Evolutionary conservation across 2,888 invertebrate species (phyloP).

Genomic region (Drosophila borealis): DNA sequence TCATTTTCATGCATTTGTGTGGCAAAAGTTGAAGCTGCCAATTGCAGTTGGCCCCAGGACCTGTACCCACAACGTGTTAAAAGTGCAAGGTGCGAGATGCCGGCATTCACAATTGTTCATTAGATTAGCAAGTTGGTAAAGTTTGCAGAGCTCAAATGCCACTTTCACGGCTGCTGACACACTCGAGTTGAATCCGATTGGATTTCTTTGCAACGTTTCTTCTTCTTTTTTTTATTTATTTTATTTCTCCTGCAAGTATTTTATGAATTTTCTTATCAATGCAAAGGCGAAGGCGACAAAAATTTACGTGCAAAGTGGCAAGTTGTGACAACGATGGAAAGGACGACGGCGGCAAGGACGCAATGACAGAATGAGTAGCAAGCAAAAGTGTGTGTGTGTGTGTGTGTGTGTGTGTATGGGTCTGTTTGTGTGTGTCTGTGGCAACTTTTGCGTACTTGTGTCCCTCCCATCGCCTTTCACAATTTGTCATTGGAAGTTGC

Average conservation of each 20-base stretch:
- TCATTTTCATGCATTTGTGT: conserved; percentile 57
- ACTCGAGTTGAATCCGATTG: conserved; percentile 70
- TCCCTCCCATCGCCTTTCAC: conserved; percentile 51
- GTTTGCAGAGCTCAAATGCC: conserved; percentile 75
- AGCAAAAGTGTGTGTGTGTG: conserved; percentile 26
- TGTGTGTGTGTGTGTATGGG: conserved; percentile 2
- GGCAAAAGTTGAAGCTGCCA: conserved; percentile 71
- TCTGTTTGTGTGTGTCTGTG: conserved; percentile 14
- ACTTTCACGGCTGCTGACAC: conserved; percentile 77
- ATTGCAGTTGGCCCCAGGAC: conserved; percentile 60
- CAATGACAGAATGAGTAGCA: conserved; percentile 24
- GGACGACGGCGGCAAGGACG: conserved; percentile 12
- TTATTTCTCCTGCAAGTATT: conserved; percentile 53
- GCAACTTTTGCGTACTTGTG: conserved; percentile 42
- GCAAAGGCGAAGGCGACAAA: conserved; percentile 70
- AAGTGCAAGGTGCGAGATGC: conserved; percentile 56
- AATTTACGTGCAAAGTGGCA: conserved; percentile 78
- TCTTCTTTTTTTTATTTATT: conserved; percentile 8
- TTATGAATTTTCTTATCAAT: conserved; percentile 81
- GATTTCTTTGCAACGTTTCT: conserved; percentile 41
- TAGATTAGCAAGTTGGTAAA: conserved; percentile 78
- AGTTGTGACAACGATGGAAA: conserved; percentile 65
- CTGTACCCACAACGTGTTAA: conserved; percentile 48
- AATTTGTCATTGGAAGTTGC: conserved; percentile 78
- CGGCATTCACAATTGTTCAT: conserved; percentile 75